Conservation (phyloP, 1,140 invertebrate species). For the Nephotettix cincticeps region DNA sequence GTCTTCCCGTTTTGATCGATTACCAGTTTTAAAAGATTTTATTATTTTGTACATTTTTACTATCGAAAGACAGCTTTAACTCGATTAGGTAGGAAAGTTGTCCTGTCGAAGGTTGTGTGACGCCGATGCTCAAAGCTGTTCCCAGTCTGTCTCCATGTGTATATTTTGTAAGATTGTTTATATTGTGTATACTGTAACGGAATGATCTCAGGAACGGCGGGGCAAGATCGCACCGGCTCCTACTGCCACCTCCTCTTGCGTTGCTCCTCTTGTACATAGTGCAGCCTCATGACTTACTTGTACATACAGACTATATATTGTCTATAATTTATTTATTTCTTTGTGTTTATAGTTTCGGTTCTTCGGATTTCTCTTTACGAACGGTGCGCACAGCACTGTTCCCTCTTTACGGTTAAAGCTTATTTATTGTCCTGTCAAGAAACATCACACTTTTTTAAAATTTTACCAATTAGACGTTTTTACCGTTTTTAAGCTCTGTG, state of each 20-base stretch:
- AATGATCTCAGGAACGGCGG: slow-evolving; percentile 30
- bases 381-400: neutral
- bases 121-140: slow-evolving; percentile 16
- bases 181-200: slow-evolving; percentile 24
- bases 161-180: slow-evolving; percentile 15
- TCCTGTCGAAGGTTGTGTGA: neutral
- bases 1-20: neutral
- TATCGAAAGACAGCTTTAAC: neutral
- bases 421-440: no score
- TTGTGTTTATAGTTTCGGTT: slow-evolving; percentile 26
- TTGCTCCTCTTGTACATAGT: slow-evolving; percentile 22
- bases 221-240: slow-evolving; percentile 23
- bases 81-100: neutral
- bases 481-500: no score
- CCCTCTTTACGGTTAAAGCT: no score
- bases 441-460: no score
- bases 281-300: slow-evolving; percentile 20
- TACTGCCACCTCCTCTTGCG: slow-evolving; percentile 22
- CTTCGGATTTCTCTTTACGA: slow-evolving; percentile 8
- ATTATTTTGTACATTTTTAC: neutral
- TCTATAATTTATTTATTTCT: slow-evolving; percentile 34
- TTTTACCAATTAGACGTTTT: no score
- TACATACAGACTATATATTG: slow-evolving; percentile 27
- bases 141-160: neutral
- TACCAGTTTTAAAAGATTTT: neutral